Evolutionary conservation across 1,140 invertebrate genomes (phyloP).

Genomic region (Palaemon carinicauda): DNA sequence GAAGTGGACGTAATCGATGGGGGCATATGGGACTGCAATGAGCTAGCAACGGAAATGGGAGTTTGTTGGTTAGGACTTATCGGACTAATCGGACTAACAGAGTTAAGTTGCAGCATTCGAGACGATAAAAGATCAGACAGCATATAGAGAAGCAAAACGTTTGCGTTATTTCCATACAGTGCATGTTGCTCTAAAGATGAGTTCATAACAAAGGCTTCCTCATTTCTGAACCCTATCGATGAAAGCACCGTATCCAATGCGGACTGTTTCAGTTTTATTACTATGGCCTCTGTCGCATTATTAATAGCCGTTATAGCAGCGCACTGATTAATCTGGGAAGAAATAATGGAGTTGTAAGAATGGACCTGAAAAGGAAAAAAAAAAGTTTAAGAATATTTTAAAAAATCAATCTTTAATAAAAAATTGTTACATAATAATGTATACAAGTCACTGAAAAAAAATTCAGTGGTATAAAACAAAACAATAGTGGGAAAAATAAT

Average conservation of each 20-base stretch:
- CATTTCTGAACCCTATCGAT: conserved; percentile 43
- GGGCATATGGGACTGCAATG: conserved; percentile 14
- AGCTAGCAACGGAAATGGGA: conserved; percentile 17
- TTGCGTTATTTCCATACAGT: conserved; percentile 52
- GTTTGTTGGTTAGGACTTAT: conserved; percentile 31
- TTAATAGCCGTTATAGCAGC: conserved; percentile 49
- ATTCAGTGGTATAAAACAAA: too few species aligned
- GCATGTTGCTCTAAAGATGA: conserved; percentile 54
- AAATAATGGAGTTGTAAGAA: conserved; percentile 43
- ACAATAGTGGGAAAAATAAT: too few species aligned
- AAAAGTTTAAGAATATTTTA: not conserved
- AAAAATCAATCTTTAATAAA: not conserved
- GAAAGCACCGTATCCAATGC: conserved; percentile 30
- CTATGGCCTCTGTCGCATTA: conserved; percentile 54
- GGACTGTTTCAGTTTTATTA: conserved; percentile 51
- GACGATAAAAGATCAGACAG: conserved; percentile 51
- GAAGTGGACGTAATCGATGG: not conserved
- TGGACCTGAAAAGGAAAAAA: conserved; percentile 49
- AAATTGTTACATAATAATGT: not conserved
- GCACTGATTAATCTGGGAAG: conserved; percentile 43
- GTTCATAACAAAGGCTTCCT: conserved; percentile 51
- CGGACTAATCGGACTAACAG: conserved; percentile 18
- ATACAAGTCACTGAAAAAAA: not conserved
- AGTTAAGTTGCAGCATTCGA: conserved; percentile 35
- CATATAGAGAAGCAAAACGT: conserved; percentile 56